Evolutionary conservation across 2,888 invertebrate genomes (phyloP).

Genomic region (Sylvicola cinctus): DNA sequence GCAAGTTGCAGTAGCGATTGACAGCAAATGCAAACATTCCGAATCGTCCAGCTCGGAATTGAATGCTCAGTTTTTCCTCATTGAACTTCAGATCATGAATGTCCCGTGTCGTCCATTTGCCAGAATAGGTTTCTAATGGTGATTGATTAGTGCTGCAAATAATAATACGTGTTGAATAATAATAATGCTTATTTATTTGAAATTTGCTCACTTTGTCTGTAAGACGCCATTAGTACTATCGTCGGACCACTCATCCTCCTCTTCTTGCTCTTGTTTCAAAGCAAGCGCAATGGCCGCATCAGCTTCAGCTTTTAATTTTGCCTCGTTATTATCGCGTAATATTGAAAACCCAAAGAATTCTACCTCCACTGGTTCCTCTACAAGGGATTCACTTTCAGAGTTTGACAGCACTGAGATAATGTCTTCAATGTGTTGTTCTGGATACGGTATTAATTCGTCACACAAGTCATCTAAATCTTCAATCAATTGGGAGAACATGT

Average conservation of each 20-base stretch:
- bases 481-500: conserved; percentile 12
- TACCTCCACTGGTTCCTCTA: neutral
- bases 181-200: too few species aligned
- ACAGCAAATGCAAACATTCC: conserved; percentile 49
- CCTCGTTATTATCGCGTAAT: neutral
- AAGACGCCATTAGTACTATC: neutral
- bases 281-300: neutral
- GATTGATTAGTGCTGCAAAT: too few species aligned
- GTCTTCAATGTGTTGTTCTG: conserved; percentile 16
- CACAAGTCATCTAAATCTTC: conserved; percentile 20
- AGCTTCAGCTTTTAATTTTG: neutral
- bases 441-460: conserved; percentile 15
- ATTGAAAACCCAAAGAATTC: neutral
- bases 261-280: conserved; percentile 3
- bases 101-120: conserved; percentile 48
- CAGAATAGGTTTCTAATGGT: conserved; percentile 11
- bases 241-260: conserved; percentile 1
- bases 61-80: conserved; percentile 60
- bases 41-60: conserved; percentile 52
- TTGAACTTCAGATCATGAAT: conserved; percentile 64
- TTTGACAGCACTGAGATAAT: conserved; percentile 15
- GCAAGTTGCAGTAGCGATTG: conserved; percentile 55
- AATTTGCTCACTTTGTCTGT: neutral
- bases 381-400: neutral
- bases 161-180: too few species aligned